Evolutionary conservation across 2,113 vertebrate genomes (phyloP), one percentile per base, ranked within the genome.

Genomic region (Lethenteron reissneri): DNA sequence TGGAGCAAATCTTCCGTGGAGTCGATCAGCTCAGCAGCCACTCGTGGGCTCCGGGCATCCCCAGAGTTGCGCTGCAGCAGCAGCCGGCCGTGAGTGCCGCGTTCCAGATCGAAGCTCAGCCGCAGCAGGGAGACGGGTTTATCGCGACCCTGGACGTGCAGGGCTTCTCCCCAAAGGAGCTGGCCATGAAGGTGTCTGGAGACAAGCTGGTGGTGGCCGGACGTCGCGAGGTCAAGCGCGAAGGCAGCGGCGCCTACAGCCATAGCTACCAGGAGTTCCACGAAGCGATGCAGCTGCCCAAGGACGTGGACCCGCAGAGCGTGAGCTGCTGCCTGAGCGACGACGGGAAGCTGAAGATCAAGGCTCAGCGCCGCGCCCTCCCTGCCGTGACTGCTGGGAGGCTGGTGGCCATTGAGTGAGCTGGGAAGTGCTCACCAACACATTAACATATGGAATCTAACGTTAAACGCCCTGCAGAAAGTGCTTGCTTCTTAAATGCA

Each of bases 261-360:
- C 21, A 68, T 11, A 68, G 64, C 64, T 68, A 17, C 64, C 64
- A 68, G 64, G 64, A 68, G 21, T 68, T 68, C 64, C 64, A 11
- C n/a, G 64, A 68, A 68, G 64, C n/a, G 11, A 21, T 68, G 64
- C n/a, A 68, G 64, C 64, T 68, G 15, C 64, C 64, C 15, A 68
- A 3, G 21, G 64, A 11, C 64, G 64, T 68, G 64, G 64, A 68
- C 11, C 64, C 64, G 9, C 64, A 68, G 64, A 68, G 21, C n/a
- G 64, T 68, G 64, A 68, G 15, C 64, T 68, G 64, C 64, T 68
- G 64, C 64, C 21, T 68, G 15, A 68, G 2, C 9, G 8, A n/a
- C 64, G 64, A 68, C 21, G 64, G 64, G 64, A 68, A 11, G 11
- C 21, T 68, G n/a, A n/a, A n/a, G n/a, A n/a, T n/a, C n/a, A n/a